phyloP scores from a whole-genome alignment of 2,113 vertebrate genomes.

The Thermophis baileyi region DNA sequence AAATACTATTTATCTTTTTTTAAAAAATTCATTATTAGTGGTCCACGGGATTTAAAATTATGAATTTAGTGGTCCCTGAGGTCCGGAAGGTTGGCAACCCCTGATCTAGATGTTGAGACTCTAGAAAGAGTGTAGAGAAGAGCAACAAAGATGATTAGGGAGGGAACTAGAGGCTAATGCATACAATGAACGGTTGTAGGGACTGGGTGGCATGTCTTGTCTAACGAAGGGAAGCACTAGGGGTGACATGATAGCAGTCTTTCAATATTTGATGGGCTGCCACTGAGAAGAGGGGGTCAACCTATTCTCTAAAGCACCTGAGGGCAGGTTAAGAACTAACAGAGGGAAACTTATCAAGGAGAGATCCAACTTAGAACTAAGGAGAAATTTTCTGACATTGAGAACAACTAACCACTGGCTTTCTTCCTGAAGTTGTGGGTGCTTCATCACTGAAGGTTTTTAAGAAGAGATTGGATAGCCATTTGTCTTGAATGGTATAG shows the following conservation, averaged over 20 bases:
- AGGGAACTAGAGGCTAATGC: too few relatives aligned
- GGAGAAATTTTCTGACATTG: not conserved
- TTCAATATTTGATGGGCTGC: not conserved
- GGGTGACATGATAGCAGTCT: not conserved
- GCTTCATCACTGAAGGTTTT: not conserved
- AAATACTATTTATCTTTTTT: too few relatives aligned
- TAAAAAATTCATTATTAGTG: too few relatives aligned
- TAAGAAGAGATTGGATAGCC: not conserved
- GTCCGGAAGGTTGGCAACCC: too few relatives aligned
- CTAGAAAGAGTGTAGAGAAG: too few relatives aligned
- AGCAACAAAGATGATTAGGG: too few relatives aligned
- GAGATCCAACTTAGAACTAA: not conserved
- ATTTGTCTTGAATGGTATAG: not conserved
- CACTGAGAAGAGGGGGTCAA: not conserved
- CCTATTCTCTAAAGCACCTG: not conserved
- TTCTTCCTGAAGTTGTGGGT: not conserved
- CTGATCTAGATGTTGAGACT: not conserved
- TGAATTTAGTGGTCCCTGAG: too few relatives aligned
- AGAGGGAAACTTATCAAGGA: not conserved
- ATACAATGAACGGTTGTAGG: too few relatives aligned
- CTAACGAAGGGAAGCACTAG: not conserved
- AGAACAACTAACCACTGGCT: not conserved
- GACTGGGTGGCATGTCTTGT: not conserved
- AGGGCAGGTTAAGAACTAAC: not conserved
- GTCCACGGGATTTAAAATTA: too few relatives aligned